Base-by-base conservation (phyloP, 2,113 vertebrate species). In the Taurulus bubalis region DNA sequence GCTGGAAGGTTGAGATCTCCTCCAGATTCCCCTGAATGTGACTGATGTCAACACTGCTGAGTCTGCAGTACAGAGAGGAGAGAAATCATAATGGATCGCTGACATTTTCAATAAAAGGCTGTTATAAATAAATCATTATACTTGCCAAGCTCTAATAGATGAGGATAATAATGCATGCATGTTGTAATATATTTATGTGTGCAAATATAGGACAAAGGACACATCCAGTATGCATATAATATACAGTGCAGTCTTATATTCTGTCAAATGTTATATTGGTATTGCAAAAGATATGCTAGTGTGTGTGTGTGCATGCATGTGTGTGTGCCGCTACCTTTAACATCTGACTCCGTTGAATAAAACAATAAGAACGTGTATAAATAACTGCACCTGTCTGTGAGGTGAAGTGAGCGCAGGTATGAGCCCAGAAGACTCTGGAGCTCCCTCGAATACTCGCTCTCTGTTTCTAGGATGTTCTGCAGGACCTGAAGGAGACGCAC, bases 391-490 rank as follows among this genome's bases (percentile, higher is more conserved):
- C 96, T 98, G 94, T 99, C 98, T 78, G 96, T 97, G 85, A 95
- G 94, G 90, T 98, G 97, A 82, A 99, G 93, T 0, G 96, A 96
- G 69, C 97, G 96, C 53, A 99, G 93, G 82, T 98, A 99, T 49
- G 95, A 95, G 40, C 96, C 95, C 85, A 99, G 95, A 71, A 99
- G 94, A 84, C 95, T 97, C 94, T 99, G 97, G 1, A 99, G 95
- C 77, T 99, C 98, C 89, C 97, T 96, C 24, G 96, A 96, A 89
- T 97, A 99, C 76, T 99, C 98, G 8, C 93, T 96, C 94, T 99
- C 98, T 79, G 97, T 96, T 91, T 99, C 98, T 88, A 99, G 88
- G 91, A 99, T 99, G 93, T 99, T 99, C 94, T 99, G 97, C 63
- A 99, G 95, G 89, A 99, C 98, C 98, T 99, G 90, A 10, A 87